Evolutionary conservation across 2,797 vertebrate genomes (phyloP).

Genomic region (Etheostoma nigrum): DNA sequence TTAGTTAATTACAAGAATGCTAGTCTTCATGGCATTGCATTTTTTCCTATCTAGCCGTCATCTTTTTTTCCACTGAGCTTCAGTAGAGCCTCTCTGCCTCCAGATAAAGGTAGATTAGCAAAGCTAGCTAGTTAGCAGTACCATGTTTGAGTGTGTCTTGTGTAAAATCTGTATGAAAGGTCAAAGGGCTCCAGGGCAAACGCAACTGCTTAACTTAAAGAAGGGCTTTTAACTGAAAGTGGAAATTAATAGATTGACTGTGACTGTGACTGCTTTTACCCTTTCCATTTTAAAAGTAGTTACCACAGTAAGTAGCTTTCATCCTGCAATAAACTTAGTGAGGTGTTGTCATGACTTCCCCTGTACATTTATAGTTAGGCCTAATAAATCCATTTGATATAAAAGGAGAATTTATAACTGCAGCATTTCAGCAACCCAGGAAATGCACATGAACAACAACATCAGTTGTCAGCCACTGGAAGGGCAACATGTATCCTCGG

Average conservation of each 20-base stretch:
- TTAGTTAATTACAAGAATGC: no score
- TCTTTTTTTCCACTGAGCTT: no score
- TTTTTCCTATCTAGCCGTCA: no score
- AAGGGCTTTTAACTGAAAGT: conserved; percentile 42
- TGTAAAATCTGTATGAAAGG: conserved; percentile 11
- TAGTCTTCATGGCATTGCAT: not conserved
- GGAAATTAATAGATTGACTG: conserved; percentile 32
- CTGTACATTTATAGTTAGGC: not conserved
- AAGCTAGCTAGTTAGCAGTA: not conserved
- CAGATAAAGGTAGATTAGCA: not conserved
- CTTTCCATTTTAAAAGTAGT: not conserved
- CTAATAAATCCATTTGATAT: conserved; percentile 4
- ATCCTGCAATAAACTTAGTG: not conserved
- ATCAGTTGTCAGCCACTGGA: not conserved
- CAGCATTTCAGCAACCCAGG: not conserved
- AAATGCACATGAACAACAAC: not conserved
- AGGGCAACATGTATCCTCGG: not conserved
- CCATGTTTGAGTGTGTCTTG: not conserved
- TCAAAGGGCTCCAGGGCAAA: conserved; percentile 9
- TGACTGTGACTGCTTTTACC: not conserved
- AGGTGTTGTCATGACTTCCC: not conserved
- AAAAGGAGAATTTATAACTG: conserved; percentile 9
- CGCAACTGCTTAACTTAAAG: conserved; percentile 42
- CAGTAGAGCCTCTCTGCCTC: not conserved
- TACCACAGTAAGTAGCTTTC: conserved; percentile 6